Base-by-base conservation (phyloP, 2,113 vertebrate species). In the Pavo muticus region DNA sequence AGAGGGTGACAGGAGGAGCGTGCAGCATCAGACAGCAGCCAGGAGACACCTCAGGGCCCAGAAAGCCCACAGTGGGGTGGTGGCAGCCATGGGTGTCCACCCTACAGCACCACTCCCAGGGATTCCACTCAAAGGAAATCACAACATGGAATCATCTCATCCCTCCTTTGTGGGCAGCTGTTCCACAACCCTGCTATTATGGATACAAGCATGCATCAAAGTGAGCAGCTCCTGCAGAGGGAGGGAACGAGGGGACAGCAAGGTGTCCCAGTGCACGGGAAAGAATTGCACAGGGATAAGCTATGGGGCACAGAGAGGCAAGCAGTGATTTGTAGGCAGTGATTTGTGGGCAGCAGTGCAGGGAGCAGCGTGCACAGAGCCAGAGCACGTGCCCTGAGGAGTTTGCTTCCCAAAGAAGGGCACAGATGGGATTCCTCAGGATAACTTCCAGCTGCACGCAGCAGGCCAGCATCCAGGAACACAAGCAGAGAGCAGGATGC, bases 141-240 rank as follows among this genome's bases (percentile, higher is more conserved):
- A 97, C 97, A 97, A 96, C 95, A 96, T 56, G 76, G 90, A 96
- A 97, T 98, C 93, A 95, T 92, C 96, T 97, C 95, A 93, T 96
- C 97, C 96, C 86, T 90, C 68, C 95, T 92, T 91, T 91, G 97
- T 91, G 74, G 96, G 87, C 60, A 52, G 68, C 68, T 40, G 79
- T 96, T 96, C 80, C 97, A 96, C 94, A 94, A 40, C 77, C 48
- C 77, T 84, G n/a, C 88, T 86, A 78, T 92, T 96, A 97, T 95
- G 97, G 94, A 96, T 81, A 94, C 48, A 95, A 94, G 73, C 6
- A 48, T 75, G 95, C 13, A 0, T 94, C 91, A 87, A 73, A 64
- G 88, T 67, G 68, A 94, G 91, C 95, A 86, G 87, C 48, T 12
- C 57, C 16, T 2, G 69, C 73, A 48, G 63, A 69, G 6, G 5